These are phyloP conservation scores for Megalopta genalis DNA, from an alignment of 1,140 invertebrate species.

Conservation along the genomic window DNA sequence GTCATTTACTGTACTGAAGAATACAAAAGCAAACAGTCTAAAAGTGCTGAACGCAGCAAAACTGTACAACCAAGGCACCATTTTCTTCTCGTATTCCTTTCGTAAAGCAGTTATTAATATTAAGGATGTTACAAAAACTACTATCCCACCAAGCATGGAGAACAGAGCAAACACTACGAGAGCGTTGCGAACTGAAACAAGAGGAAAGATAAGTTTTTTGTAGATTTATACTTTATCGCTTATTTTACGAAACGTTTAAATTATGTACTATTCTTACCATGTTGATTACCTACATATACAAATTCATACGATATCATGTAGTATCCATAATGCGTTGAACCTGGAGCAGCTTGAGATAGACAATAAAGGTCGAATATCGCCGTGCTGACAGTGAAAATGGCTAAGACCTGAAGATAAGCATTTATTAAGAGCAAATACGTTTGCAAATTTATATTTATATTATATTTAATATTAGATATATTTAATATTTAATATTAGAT, in stretches of 20 bases:
- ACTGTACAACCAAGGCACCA: constrained; percentile 91
- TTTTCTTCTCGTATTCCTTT: constrained; percentile 92
- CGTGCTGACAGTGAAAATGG: constrained; percentile 90
- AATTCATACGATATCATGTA: constrained; percentile 96
- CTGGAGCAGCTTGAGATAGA: constrained; percentile 91
- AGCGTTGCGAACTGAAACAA: constrained; percentile 90
- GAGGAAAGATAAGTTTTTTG: constrained; percentile 19
- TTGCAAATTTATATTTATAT: no score
- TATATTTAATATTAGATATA: no score
- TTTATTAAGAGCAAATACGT: no score
- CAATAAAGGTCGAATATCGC: constrained; percentile 94
- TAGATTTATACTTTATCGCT: not conserved
- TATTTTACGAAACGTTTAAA: constrained; percentile 14
- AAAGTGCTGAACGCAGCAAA: constrained; percentile 91
- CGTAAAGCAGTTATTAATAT: constrained; percentile 90
- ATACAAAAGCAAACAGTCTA: constrained; percentile 89
- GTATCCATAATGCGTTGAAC: constrained; percentile 93
- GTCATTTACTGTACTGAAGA: constrained; percentile 94
- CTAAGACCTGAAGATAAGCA: constrained; percentile 85
- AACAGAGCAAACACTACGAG: constrained; percentile 93
- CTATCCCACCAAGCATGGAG: constrained; percentile 87
- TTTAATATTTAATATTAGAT: no score
- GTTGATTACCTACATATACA: constrained; percentile 94
- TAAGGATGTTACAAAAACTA: constrained; percentile 89
- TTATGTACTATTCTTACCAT: constrained; percentile 83